Conservation (phyloP, 2,888 invertebrate genomes). For the Acanthopleura granulata region DNA sequence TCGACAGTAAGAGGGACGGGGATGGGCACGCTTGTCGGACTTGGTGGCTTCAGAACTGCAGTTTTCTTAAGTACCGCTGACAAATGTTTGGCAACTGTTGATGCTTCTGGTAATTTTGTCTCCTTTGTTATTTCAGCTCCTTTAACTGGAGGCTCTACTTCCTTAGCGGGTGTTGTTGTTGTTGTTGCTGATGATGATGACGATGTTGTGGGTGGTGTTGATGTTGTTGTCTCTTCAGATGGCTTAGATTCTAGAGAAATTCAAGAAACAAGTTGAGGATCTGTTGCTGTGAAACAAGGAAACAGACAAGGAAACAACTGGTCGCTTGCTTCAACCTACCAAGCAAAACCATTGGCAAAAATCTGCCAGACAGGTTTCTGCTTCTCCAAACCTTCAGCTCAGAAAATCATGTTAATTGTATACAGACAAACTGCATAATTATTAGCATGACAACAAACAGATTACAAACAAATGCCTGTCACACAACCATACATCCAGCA, state of each 20-base stretch:
- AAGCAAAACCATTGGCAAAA: too few relatives aligned
- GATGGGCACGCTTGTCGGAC: constrained; percentile 28
- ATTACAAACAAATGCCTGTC: too few relatives aligned
- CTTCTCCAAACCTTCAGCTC: too few relatives aligned
- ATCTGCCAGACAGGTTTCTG: too few relatives aligned
- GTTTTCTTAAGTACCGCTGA: background rate
- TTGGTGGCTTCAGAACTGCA: constrained; percentile 18
- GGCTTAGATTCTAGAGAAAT: constrained; percentile 32
- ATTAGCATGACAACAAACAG: too few relatives aligned
- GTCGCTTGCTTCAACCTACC: too few relatives aligned
- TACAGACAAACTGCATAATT: too few relatives aligned
- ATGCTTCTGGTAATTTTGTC: background rate
- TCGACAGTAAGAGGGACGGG: constrained; percentile 51
- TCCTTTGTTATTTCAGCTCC: constrained; percentile 9
- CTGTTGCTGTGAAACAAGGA: constrained; percentile 14
- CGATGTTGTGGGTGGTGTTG: too few relatives aligned
- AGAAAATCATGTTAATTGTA: too few relatives aligned
- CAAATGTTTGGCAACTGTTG: background rate
- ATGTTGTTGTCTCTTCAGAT: constrained; percentile 2
- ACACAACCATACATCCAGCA: too few relatives aligned
- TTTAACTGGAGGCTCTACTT: constrained; percentile 22
- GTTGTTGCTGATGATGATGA: constrained; percentile 12
- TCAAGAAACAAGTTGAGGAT: constrained; percentile 23
- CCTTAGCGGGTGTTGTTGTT: constrained; percentile 20
- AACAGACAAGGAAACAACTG: background rate